Evolutionary conservation across 2,888 invertebrate species (phyloP), one percentile per base, ranked within the genome.

Genomic region (Xylota sylvarum): DNA sequence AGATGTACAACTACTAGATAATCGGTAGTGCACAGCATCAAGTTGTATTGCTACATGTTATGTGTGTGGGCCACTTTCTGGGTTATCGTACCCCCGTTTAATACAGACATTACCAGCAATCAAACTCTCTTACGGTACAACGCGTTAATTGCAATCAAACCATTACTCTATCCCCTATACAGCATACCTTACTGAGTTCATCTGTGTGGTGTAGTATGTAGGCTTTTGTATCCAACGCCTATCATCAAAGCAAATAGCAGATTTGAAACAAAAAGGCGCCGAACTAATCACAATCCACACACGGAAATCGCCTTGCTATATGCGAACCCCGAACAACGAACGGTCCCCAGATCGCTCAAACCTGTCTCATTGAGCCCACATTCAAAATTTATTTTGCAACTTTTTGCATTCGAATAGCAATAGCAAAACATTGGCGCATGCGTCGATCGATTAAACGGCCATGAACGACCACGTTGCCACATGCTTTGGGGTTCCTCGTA

Each of bases 391-490:
- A 35, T 48, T 52, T 67, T 10, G n/a, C 32, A n/a, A 23, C 58
- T 52, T 23, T 37, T 69, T 40, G 43, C 46, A 27, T 32, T 64
- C 14, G 43, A 40, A 52, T 52, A 12, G 58, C 58, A 40, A 52
- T 52, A 12, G 58, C 58, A 55, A 52, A 52, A 65, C 65, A 56
- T 65, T 76, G 70, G 85, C 76, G 67, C 85, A 86, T 86, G 77
- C 67, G 77, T 86, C 67, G 82, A 82, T 86, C 82, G 82, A 86
- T 86, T 82, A 78, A 76, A 64, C 72, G 82, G 27, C 85, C 85
- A 76, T 76, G 85, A 85, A 85, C 81, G 72, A 50, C 50, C 64
- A 35, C 40, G 46, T 69, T 70, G 70, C 30, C 43, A 10, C 76
- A 70, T 69, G 69, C 56, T 72, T 40, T 64, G 67, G 14, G 43